Conservation (phyloP, 2,888 invertebrate genomes). For the Ellobium chinense region DNA sequence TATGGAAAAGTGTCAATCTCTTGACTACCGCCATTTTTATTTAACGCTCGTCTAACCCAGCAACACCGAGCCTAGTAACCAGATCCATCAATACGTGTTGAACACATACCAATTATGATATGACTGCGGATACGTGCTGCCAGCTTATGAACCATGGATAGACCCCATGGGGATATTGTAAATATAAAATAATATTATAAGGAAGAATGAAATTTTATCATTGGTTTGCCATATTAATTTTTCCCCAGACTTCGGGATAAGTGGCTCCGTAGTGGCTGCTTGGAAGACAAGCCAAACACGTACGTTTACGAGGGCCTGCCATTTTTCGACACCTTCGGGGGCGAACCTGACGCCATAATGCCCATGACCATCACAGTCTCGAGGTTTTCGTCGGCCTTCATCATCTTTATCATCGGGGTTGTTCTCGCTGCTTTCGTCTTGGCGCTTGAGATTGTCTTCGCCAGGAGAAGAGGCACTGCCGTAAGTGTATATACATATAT, state of each 20-base stretch:
- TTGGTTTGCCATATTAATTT: no score
- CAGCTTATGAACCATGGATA: no score
- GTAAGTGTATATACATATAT: constrained; percentile 28
- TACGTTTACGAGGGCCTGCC: constrained; percentile 48
- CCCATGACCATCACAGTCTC: constrained; percentile 43
- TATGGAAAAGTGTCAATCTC: no score
- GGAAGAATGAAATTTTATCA: no score
- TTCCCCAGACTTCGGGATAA: constrained; percentile 40
- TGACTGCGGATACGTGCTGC: no score
- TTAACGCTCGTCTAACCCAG: no score
- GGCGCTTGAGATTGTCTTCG: constrained; percentile 39
- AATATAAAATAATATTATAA: no score
- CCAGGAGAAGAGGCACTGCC: constrained; percentile 39
- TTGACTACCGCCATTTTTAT: no score
- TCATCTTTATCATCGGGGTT: constrained; percentile 41
- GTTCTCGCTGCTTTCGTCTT: constrained; percentile 28
- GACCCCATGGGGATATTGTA: no score
- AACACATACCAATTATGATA: no score
- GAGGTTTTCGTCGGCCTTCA: constrained; percentile 47
- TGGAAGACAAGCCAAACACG: constrained; percentile 8
- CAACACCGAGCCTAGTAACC: no score
- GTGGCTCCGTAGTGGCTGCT: constrained; percentile 45
- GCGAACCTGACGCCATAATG: constrained; percentile 41
- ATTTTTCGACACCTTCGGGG: constrained; percentile 48
- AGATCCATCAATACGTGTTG: no score